Evolutionary conservation across 2,888 invertebrate species (phyloP).

Genomic region (Bombylius major): DNA sequence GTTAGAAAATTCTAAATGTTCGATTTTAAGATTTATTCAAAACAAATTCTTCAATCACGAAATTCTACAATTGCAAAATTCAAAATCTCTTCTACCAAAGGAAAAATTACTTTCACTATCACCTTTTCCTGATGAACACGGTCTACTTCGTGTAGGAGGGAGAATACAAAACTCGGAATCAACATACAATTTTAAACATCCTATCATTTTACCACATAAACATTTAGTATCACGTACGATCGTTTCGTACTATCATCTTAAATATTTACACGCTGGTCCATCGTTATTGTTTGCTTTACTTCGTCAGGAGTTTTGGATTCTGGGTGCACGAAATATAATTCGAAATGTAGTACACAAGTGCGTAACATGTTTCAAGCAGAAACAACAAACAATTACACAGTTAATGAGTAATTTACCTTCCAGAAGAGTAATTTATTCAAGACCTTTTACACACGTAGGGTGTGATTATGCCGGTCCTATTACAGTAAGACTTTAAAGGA

Average conservation of each 20-base stretch:
- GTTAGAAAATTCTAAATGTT: neutral
- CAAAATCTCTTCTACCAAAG: neutral
- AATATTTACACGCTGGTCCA: constrained; percentile 3
- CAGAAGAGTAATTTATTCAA: neutral
- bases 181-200: neutral
- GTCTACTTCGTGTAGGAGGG: constrained; percentile 1
- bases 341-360: constrained; percentile 3
- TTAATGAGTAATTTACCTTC: neutral
- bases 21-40: neutral
- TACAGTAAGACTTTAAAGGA: neutral
- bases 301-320: constrained; percentile 4
- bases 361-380: neutral
- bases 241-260: neutral
- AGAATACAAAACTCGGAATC: neutral
- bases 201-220: constrained; percentile 1
- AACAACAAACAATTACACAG: neutral
- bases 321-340: constrained; percentile 1
- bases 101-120: neutral
- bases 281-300: neutral
- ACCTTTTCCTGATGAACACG: constrained; percentile 1
- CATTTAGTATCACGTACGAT: neutral
- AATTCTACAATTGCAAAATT: neutral
- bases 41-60: neutral
- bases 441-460: constrained; percentile 8
- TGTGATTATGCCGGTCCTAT: constrained; percentile 9